phyloP scores from a whole-genome alignment of 2,797 vertebrate genomes.

The Chiroxiphia lanceolata region DNA sequence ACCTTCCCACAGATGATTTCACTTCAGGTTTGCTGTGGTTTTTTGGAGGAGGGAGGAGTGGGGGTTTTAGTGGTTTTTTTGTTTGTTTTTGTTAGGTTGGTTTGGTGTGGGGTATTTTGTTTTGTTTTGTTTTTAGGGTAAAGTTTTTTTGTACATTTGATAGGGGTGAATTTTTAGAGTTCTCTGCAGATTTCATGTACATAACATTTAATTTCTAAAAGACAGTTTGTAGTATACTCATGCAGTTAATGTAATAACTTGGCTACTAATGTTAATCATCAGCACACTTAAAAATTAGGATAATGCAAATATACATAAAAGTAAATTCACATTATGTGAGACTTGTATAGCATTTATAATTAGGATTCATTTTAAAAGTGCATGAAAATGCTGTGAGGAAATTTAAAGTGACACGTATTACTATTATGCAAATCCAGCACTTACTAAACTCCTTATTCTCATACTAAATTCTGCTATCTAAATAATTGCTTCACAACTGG shows the following conservation, averaged over 20 bases:
- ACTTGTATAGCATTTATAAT: conserved; percentile 48
- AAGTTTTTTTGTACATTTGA: background rate
- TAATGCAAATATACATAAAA: conserved; percentile 21
- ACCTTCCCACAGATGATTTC: background rate
- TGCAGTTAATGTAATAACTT: background rate
- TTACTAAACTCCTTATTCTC: conserved; percentile 9
- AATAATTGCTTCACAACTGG: conserved; percentile 38
- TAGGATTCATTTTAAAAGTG: conserved; percentile 42
- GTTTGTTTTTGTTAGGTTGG: background rate
- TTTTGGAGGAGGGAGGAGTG: too few relatives aligned
- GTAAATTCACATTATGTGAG: conserved; percentile 44
- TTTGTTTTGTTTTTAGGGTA: background rate
- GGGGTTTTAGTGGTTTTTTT: background rate
- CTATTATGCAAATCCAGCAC: conserved; percentile 42
- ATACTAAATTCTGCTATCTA: conserved; percentile 28
- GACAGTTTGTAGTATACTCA: background rate
- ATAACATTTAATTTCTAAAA: background rate
- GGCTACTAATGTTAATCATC: conserved; percentile 33
- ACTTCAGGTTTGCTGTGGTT: background rate
- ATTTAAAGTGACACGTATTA: conserved; percentile 48
- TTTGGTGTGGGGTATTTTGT: background rate
- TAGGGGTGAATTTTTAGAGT: background rate
- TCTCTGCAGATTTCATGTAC: background rate
- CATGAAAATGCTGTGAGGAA: conserved; percentile 15
- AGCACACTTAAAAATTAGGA: conserved; percentile 4